Conservation (phyloP, 2,888 invertebrate species). For the Lagria hirta region DNA sequence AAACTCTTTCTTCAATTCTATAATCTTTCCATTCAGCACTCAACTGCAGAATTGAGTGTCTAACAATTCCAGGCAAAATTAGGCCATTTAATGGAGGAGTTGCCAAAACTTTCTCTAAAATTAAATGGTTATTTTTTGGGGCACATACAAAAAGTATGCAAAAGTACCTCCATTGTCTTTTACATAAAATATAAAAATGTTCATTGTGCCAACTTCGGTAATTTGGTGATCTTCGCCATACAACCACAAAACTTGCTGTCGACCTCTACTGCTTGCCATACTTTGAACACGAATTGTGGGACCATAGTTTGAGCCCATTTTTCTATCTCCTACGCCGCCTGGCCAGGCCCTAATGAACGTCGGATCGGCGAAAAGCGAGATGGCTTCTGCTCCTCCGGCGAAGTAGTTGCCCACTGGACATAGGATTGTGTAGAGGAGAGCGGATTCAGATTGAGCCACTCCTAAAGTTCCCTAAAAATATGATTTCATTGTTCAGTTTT, state of each 20-base stretch:
- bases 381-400: constrained; percentile 62
- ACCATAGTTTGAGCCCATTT: constrained; percentile 94
- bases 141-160: background rate
- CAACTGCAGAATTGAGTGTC: constrained; percentile 83
- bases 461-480: constrained; percentile 81
- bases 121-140: constrained; percentile 7
- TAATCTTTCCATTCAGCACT: constrained; percentile 83
- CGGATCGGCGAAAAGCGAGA: constrained; percentile 92
- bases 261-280: constrained; percentile 70
- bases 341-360: constrained; percentile 85
- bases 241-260: constrained; percentile 96
- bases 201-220: constrained; percentile 99
- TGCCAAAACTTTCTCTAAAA: constrained; percentile 81
- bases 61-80: constrained; percentile 92
- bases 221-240: constrained; percentile 90
- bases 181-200: constrained; percentile 85
- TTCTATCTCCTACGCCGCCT: constrained; percentile 90
- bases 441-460: constrained; percentile 83
- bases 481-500: background rate
- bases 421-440: constrained; percentile 86
- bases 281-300: constrained; percentile 85
- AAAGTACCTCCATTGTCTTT: constrained; percentile 85
- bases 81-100: constrained; percentile 94
- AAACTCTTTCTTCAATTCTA: constrained; percentile 73
- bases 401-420: constrained; percentile 89